phyloP scores from a whole-genome alignment of 2,888 invertebrate species.

The Pardosa pseudoannulata region DNA sequence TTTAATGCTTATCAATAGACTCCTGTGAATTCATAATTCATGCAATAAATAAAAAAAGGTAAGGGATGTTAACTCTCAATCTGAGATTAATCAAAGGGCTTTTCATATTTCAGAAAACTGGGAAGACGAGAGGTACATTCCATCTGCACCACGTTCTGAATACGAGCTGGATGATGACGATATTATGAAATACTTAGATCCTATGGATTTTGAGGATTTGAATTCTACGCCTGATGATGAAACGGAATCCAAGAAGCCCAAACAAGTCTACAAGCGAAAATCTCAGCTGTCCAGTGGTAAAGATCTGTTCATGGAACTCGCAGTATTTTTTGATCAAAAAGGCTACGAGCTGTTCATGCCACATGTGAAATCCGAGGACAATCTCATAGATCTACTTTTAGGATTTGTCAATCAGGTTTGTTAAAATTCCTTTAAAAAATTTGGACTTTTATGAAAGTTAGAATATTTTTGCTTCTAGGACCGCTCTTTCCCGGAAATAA shows the following conservation, averaged over 20 bases:
- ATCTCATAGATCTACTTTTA: constrained; percentile 85
- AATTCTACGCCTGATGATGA: background rate
- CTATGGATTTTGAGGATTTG: constrained; percentile 57
- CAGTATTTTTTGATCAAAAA: constrained; percentile 86
- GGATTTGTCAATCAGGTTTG: constrained; percentile 87
- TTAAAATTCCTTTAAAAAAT: too few species aligned
- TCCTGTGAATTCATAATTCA: too few species aligned
- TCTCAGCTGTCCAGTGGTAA: constrained; percentile 21
- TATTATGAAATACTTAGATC: constrained; percentile 50
- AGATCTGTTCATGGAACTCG: constrained; percentile 81
- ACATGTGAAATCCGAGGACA: constrained; percentile 83
- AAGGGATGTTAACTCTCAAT: too few species aligned
- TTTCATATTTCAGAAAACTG: constrained; percentile 29
- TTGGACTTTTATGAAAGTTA: too few species aligned
- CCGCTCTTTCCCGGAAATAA: too few species aligned
- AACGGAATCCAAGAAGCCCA: background rate
- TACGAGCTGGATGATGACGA: constrained; percentile 66
- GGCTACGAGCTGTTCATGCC: constrained; percentile 85
- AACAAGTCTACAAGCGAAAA: constrained; percentile 32
- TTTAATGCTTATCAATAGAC: too few species aligned
- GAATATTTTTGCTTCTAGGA: too few species aligned
- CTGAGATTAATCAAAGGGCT: too few species aligned
- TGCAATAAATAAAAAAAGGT: too few species aligned
- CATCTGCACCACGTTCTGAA: constrained; percentile 53
- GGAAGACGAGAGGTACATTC: constrained; percentile 62